These are phyloP conservation scores for Thamnaconus septentrionalis DNA, from an alignment of 2,113 vertebrate species.

Conservation along the genomic window DNA sequence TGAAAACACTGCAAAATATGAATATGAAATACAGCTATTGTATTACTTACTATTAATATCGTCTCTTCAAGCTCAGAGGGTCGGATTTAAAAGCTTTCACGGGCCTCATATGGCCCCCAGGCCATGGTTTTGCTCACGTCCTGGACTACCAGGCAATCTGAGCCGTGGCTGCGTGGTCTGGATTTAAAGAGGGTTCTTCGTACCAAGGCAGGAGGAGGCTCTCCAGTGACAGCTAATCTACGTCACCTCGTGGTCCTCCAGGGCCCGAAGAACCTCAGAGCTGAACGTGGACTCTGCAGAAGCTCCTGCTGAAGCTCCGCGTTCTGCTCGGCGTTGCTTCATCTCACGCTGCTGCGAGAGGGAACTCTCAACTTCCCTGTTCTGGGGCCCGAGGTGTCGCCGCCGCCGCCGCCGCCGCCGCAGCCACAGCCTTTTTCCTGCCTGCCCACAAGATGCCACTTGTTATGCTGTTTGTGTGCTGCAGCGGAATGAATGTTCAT, in stretches of 20 bases:
- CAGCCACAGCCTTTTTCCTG: constrained; percentile 57
- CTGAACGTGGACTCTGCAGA: neutral
- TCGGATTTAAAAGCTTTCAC: no score
- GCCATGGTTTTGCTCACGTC: no score
- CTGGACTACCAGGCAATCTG: constrained; percentile 5
- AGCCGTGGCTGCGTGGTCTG: constrained; percentile 44
- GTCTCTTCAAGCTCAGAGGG: no score
- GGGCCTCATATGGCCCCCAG: no score
- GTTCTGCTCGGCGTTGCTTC: constrained; percentile 13
- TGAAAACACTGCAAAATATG: no score
- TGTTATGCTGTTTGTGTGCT: constrained; percentile 27
- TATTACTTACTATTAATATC: no score
- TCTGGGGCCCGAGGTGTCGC: constrained; percentile 21
- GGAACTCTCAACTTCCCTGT: neutral
- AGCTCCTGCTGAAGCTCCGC: neutral
- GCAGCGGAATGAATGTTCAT: constrained; percentile 5
- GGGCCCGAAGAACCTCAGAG: neutral
- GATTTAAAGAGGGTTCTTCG: constrained; percentile 51
- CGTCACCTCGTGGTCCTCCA: neutral
- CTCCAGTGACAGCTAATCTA: constrained; percentile 9
- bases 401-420: constrained; percentile 19
- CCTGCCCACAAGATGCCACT: constrained; percentile 45
- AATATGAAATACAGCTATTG: no score
- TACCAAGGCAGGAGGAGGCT: neutral
- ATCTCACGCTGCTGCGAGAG: constrained; percentile 29